A percentile compares a stretch with the other conserved stretches of the same genome.
Conservation (phyloP, 2,113 vertebrate genomes). For the Brachyistius frenatus region DNA sequence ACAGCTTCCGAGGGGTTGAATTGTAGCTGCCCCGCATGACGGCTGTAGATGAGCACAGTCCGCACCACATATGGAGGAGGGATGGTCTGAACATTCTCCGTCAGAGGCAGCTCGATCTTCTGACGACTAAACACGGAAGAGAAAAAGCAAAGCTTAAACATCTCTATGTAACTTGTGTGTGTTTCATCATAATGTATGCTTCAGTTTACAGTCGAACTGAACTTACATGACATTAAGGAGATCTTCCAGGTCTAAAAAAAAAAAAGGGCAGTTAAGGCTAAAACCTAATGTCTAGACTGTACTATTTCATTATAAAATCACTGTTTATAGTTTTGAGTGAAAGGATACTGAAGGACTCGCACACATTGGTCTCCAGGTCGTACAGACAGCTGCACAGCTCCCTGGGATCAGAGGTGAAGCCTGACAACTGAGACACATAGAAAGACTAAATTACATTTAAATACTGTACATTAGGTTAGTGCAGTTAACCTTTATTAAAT, state of each 20-base stretch:
- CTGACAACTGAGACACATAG: conserved; percentile 87
- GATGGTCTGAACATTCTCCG: conserved; percentile 93
- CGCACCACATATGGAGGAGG: conserved; percentile 93
- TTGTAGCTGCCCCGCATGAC: conserved; percentile 89
- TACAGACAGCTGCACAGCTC: conserved; percentile 97
- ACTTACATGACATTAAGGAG: conserved; percentile 97
- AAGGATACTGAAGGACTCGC: conserved; percentile 97
- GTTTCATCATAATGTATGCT: not conserved
- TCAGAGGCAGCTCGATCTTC: conserved; percentile 92
- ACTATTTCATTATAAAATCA: not conserved
- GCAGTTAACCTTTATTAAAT: not conserved
- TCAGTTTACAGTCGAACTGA: no score
- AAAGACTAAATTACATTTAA: not conserved
- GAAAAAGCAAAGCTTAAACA: not conserved
- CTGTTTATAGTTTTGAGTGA: not conserved
- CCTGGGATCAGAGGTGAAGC: conserved; percentile 95
- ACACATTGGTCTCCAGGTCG: conserved; percentile 93
- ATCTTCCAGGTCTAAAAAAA: conserved; percentile 90
- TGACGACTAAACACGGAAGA: conserved; percentile 84
- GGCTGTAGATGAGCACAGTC: conserved; percentile 92
- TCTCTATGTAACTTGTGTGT: not conserved
- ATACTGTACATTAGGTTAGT: not conserved
- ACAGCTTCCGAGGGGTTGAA: conserved; percentile 88
- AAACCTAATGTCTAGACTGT: conserved; percentile 37
- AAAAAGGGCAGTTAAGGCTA: conserved; percentile 33